A percentile compares a stretch with the other conserved stretches of the same genome.
phyloP scores from a whole-genome alignment of 2,888 invertebrate genomes.

The Polymixis flavicincta region DNA sequence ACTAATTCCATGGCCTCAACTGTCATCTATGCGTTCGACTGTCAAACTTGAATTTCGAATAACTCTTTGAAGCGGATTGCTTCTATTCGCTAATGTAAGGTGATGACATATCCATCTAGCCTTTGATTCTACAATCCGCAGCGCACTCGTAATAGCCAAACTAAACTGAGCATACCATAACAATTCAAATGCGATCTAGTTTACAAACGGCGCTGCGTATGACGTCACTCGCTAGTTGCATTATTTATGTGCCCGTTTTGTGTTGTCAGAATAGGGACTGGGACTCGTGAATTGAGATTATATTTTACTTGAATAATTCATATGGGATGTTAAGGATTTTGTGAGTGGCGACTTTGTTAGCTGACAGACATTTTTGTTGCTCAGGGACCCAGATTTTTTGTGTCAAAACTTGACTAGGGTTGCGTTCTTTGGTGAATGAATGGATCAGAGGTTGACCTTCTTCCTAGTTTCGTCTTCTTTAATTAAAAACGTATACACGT shows the following conservation, averaged over 20 bases:
- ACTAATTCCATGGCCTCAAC: background rate
- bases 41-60: slow-evolving; percentile 31
- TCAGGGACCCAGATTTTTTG: slow-evolving; percentile 1
- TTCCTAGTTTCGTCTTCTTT: slow-evolving; percentile 20
- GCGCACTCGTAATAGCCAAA: slow-evolving; percentile 61
- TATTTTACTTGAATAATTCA: slow-evolving; percentile 69
- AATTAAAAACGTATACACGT: slow-evolving; percentile 15
- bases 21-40: slow-evolving; percentile 14
- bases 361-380: slow-evolving; percentile 24
- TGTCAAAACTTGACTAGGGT: slow-evolving; percentile 48
- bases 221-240: slow-evolving; percentile 84
- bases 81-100: slow-evolving; percentile 34
- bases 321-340: slow-evolving; percentile 57
- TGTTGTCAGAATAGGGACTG: slow-evolving; percentile 67
- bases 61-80: slow-evolving; percentile 21
- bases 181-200: slow-evolving; percentile 82
- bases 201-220: slow-evolving; percentile 82
- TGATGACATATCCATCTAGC: slow-evolving; percentile 57
- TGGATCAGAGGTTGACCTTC: background rate
- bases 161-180: slow-evolving; percentile 71
- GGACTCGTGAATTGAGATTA: slow-evolving; percentile 67
- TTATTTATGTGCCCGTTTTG: slow-evolving; percentile 86
- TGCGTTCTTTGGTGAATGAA: slow-evolving; percentile 17
- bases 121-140: slow-evolving; percentile 51
- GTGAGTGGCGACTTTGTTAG: slow-evolving; percentile 47